Conservation (phyloP, 2,113 vertebrate species). For the Macroglossus sobrinus region DNA sequence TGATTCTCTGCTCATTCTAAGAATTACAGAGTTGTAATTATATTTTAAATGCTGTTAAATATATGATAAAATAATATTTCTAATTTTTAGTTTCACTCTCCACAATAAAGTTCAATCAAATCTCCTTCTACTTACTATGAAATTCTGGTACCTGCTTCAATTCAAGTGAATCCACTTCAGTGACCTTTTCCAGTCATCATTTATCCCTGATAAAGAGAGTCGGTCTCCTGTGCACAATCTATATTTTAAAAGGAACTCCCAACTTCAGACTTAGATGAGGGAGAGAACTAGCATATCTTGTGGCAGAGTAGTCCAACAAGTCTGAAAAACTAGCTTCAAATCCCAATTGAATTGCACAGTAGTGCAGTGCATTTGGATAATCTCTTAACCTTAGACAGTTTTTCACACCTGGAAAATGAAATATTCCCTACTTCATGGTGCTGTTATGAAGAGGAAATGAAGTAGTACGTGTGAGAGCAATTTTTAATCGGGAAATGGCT, state of each 20-base stretch:
- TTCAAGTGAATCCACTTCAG: slow-evolving; percentile 15
- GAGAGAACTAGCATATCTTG: not conserved
- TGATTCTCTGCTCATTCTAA: not conserved
- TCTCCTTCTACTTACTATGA: slow-evolving; percentile 30
- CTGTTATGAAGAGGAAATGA: not conserved
- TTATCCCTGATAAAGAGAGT: not conserved
- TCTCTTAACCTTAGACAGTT: not conserved
- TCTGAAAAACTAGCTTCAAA: not conserved
- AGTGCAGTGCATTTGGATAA: not conserved
- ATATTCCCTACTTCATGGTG: not conserved
- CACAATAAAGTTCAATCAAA: not conserved
- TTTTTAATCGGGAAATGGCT: not conserved
- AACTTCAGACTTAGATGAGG: not conserved
- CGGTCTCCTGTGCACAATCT: not conserved
- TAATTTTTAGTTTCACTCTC: slow-evolving; percentile 16
- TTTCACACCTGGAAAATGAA: not conserved
- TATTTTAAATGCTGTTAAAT: not conserved
- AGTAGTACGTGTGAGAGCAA: not conserved
- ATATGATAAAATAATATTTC: slow-evolving; percentile 2
- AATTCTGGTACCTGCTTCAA: slow-evolving; percentile 20
- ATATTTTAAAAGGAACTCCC: slow-evolving; percentile 28
- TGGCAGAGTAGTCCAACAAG: not conserved
- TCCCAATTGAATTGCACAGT: not conserved
- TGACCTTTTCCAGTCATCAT: slow-evolving; percentile 45
- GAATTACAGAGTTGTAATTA: not conserved